phyloP scores from a whole-genome alignment of 2,888 invertebrate species.

The Choristoneura rosaceana region DNA sequence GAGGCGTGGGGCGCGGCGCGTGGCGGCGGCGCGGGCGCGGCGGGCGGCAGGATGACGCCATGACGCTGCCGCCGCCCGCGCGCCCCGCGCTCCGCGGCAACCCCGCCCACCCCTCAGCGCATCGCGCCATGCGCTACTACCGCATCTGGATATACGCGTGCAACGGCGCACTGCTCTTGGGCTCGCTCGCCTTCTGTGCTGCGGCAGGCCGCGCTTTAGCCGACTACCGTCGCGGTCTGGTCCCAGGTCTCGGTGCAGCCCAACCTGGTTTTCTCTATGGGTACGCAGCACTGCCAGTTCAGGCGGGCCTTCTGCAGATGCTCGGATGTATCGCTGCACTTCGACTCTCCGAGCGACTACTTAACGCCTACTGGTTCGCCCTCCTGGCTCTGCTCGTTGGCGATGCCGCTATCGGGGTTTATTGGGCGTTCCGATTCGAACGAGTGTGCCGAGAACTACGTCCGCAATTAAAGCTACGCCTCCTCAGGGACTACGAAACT shows the following conservation, averaged over 20 bases:
- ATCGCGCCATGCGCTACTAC: constrained; percentile 91
- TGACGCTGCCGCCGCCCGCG: constrained; percentile 86
- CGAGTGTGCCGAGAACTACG: constrained; percentile 90
- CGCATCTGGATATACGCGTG: constrained; percentile 97
- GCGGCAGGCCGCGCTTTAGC: constrained; percentile 90
- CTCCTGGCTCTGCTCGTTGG: constrained; percentile 92
- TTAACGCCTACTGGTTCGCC: constrained; percentile 94
- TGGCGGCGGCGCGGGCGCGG: constrained; percentile 85
- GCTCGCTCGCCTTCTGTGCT: constrained; percentile 92
- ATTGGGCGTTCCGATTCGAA: constrained; percentile 93
- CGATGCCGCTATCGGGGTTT: constrained; percentile 93
- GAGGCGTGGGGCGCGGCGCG: constrained; percentile 85
- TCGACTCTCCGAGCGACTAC: constrained; percentile 91
- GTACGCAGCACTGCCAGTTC: constrained; percentile 91
- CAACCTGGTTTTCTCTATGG: constrained; percentile 94
- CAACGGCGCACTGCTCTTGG: constrained; percentile 94
- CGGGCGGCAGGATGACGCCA: constrained; percentile 84
- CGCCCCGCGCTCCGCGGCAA: constrained; percentile 81
- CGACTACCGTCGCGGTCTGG: constrained; percentile 89
- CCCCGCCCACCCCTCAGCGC: constrained; percentile 83
- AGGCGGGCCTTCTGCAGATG: constrained; percentile 88
- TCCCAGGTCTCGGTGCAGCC: constrained; percentile 90
- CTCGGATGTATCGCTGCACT: constrained; percentile 93
- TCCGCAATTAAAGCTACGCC: constrained; percentile 87
- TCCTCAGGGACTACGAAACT: constrained; percentile 89